Base-by-base conservation (phyloP, 2,888 invertebrate species). In the Gymnoscelis rufifasciata region DNA sequence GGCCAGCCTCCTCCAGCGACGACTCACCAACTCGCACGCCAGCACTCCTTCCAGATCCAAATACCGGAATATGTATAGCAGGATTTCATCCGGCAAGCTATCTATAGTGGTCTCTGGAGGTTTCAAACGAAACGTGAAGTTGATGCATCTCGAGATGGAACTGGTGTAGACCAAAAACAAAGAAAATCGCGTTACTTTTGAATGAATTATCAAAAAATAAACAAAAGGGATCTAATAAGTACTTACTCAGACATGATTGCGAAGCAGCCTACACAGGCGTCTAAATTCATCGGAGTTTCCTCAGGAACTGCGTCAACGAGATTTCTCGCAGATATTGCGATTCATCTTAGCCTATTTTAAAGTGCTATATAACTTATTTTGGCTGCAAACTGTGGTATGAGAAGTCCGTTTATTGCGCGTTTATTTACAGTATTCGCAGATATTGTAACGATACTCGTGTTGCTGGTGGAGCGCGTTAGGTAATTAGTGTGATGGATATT, bases 71-170 rank as follows among this genome's bases (percentile, higher is more conserved):
- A 89, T 78, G 31, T 65, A 57, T 35, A 84, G 62, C 28, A 88
- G 42, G 41, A 89, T 57, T 59, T 89, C 89, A 52, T 83, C 76
- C 8, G 89, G 89, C 43, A 89, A 61, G 38, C 56, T 48, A 51
- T 77, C 58, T n/a, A 79, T 70, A 33, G 47, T 47, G 13, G 38
- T 44, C 24, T 51, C 61, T 37, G 60, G 60, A 55, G 13, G 54
- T 54, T 45, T 37, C 15, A 52, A 51, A 39, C 54, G 48, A 38
- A 55, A 51, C 35, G 40, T 33, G 37, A 47, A 58, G 47, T 55
- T 52, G 36, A 55, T 38, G 24, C 54, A 59, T 36, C 56, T 54
- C 37, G 28, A 43, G 35, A 35, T 35, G 10, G 10, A 35, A 14
- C 35, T 35, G 19, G 15, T 13, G n/a, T 8, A n/a, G n/a, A 12